phyloP scores from a whole-genome alignment of 2,888 invertebrate genomes.

The Tethea ocularis region DNA sequence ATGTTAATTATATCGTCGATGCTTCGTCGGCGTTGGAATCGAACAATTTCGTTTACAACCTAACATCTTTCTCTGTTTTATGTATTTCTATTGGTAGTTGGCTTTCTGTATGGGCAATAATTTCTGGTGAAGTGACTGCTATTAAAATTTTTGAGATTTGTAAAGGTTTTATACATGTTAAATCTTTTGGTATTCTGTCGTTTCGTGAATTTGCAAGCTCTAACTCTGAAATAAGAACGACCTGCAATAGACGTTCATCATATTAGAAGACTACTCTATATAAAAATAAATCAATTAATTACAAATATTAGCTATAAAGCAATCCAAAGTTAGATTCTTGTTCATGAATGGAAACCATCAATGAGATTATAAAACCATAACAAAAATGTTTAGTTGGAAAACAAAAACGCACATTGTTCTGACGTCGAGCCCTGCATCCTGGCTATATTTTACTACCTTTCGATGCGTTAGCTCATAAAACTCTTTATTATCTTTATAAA shows the following conservation, averaged over 20 bases:
- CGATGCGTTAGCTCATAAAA: slow-evolving; percentile 76
- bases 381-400: slow-evolving; percentile 22
- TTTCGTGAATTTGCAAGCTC: background rate
- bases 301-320: background rate
- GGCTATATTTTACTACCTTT: slow-evolving; percentile 63
- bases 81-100: background rate
- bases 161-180: background rate
- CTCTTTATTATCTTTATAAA: slow-evolving; percentile 76
- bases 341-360: slow-evolving; percentile 35
- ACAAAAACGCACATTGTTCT: slow-evolving; percentile 53
- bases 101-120: background rate
- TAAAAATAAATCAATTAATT: no score
- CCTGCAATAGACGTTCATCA: no score
- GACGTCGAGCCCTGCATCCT: slow-evolving; percentile 47
- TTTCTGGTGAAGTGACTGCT: background rate
- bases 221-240: background rate
- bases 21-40: slow-evolving; percentile 1
- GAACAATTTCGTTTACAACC: background rate
- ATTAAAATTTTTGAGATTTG: background rate
- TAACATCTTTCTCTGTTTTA: slow-evolving; percentile 5
- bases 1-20: slow-evolving; percentile 44
- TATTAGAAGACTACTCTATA: no score
- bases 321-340: slow-evolving; percentile 17
- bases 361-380: slow-evolving; percentile 28
- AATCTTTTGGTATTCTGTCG: background rate